Conservation (phyloP, 2,888 invertebrate species). For the Standfussiana lucernea region DNA sequence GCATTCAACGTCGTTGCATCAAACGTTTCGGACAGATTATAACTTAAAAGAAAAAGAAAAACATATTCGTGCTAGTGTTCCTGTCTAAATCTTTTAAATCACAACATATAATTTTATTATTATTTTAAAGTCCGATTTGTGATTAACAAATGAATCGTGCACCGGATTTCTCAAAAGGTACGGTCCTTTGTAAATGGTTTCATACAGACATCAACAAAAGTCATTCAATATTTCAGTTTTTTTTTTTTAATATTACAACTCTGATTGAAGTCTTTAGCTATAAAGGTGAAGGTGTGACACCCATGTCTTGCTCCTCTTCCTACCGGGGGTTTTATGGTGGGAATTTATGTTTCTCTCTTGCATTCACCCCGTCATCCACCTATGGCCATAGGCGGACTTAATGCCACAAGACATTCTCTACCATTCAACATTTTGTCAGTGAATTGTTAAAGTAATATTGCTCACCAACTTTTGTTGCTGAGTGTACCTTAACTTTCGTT, state of each 20-base stretch:
- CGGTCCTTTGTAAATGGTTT: not conserved
- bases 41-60: no score
- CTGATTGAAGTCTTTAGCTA: no score
- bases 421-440: not conserved
- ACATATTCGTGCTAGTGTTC: no score
- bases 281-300: not conserved
- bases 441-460: not conserved
- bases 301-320: not conserved
- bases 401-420: not conserved
- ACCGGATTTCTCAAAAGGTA: not conserved
- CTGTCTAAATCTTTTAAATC: no score
- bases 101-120: not conserved
- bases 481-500: not conserved
- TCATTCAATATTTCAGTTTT: not conserved
- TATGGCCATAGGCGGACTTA: not conserved
- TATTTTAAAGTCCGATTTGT: not conserved
- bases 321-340: no score
- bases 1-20: no score
- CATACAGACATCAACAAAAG: not conserved
- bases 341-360: not conserved
- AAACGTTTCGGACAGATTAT: not conserved
- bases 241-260: no score
- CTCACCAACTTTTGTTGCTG: not conserved
- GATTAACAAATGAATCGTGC: not conserved
- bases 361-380: not conserved